phyloP scores from a whole-genome alignment of 2,888 invertebrate species.

The Nomada ruficornis region DNA sequence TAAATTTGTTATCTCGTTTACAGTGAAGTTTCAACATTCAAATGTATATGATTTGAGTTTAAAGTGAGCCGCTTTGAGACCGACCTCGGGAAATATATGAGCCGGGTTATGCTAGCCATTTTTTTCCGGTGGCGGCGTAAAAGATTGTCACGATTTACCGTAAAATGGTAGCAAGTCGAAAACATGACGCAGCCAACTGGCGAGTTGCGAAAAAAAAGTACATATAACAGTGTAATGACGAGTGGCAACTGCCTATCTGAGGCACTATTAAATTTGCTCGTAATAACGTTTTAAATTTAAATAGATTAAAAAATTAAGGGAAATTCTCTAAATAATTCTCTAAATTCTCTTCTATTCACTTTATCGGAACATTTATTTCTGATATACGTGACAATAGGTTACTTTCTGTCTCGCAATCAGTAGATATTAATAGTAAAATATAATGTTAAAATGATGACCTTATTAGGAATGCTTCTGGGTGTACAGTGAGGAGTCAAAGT shows the following conservation, averaged over 20 bases:
- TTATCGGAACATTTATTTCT: too few relatives aligned
- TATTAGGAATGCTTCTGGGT: too few relatives aligned
- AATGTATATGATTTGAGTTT: conserved; percentile 47
- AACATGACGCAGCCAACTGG: conserved; percentile 63
- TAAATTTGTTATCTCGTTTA: not conserved
- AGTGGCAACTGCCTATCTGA: not conserved
- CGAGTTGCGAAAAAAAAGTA: conserved; percentile 60
- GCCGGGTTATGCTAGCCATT: conserved; percentile 57
- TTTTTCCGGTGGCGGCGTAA: conserved; percentile 69
- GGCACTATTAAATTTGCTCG: not conserved
- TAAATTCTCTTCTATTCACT: too few relatives aligned
- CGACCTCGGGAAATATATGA: conserved; percentile 52
- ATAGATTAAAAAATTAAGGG: too few relatives aligned
- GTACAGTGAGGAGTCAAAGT: too few relatives aligned
- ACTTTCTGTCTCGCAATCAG: too few relatives aligned
- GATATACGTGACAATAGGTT: too few relatives aligned
- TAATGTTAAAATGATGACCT: too few relatives aligned
- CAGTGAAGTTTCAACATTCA: not conserved
- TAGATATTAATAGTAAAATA: too few relatives aligned
- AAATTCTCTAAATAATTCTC: too few relatives aligned
- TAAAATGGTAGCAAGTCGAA: conserved; percentile 69
- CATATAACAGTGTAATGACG: too few relatives aligned
- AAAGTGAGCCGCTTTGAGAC: conserved; percentile 56
- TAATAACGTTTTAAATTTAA: too few relatives aligned
- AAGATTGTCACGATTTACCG: conserved; percentile 73